Base-by-base conservation (phyloP, 53 echinoderm and acorn worm species). In the Pentamera pediparva region DNA sequence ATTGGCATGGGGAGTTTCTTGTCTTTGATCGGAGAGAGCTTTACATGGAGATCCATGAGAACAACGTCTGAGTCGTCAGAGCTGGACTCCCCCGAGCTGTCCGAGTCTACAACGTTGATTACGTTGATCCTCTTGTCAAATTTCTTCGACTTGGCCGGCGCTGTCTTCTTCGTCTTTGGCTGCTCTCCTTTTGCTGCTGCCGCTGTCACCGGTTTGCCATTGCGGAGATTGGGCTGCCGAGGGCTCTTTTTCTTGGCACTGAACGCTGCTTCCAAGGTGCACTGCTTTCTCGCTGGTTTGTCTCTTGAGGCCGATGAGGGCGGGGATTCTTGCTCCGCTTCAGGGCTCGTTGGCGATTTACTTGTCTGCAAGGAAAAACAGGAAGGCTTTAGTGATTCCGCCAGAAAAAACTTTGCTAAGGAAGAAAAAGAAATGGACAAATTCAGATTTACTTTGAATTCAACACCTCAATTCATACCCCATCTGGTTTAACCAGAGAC, bases 41-140 rank as follows among this genome's bases (percentile, higher is more conserved):
- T 76, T 32, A 58, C 65, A 18, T 58, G 28, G 12, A 34, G 65
- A 41, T 76, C 83, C 5, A 69, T 52, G 40, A 75, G 69, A 25
- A 82, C 22, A 0, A 75, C 54, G 35, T 82, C 83, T 7, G 74
- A 74, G 43, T 82, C 83, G 18, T 58, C 75, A 37, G 57, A 34
- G 13, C 47, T 63, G 54, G 48, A 65, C 27, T 34, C 15, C 8
- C 24, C 24, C 38, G 49, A 22, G 47, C 34, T 39, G 54, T 72
- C 62, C 17, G 35, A 6, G 74, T 61, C 32, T 62, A 34, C 39
- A 64, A 56, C 32, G 53, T 54, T 18, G 37, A 43, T n/a, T 56
- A 31, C 2, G 39, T 38, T 22, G 6, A 24, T n/a, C 30, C 72
- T 71, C 12, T 48, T 81, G 17, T 52, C 19, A 4, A 74, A 26